Evolutionary conservation across 2,888 invertebrate species (phyloP).

Genomic region (Tenthredo notha): DNA sequence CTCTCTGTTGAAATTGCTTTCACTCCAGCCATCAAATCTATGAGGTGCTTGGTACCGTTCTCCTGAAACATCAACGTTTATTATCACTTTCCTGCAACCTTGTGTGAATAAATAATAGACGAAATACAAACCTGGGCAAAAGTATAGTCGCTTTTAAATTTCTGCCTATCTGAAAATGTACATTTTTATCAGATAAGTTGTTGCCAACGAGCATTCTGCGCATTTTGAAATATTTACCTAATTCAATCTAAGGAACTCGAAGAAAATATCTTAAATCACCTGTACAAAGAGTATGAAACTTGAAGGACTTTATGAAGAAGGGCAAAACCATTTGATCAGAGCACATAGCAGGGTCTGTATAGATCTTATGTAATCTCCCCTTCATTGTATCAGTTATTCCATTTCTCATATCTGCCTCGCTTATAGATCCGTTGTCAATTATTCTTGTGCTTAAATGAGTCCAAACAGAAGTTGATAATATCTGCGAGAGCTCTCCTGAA

Average conservation of each 20-base stretch:
- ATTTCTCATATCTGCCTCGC: conserved; percentile 24
- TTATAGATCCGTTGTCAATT: conserved; percentile 29
- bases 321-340: conserved; percentile 62
- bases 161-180: background rate
- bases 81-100: conserved; percentile 42
- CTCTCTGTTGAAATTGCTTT: conserved; percentile 63
- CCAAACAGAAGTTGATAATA: conserved; percentile 59
- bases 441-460: conserved; percentile 55
- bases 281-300: conserved; percentile 55
- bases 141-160: background rate
- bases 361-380: conserved; percentile 67
- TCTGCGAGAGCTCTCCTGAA: conserved; percentile 61
- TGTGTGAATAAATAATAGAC: background rate
- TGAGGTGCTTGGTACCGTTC: conserved; percentile 17
- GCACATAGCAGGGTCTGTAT: conserved; percentile 67
- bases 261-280: conserved; percentile 55
- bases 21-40: conserved; percentile 53
- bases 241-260: background rate
- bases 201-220: background rate
- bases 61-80: conserved; percentile 47
- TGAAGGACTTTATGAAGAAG: conserved; percentile 62
- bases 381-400: conserved; percentile 45
- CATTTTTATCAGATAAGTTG: background rate
- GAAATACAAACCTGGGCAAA: background rate
- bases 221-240: background rate